Evolutionary conservation across 2,888 invertebrate genomes (phyloP).

Genomic region (Clanis bilineata): DNA sequence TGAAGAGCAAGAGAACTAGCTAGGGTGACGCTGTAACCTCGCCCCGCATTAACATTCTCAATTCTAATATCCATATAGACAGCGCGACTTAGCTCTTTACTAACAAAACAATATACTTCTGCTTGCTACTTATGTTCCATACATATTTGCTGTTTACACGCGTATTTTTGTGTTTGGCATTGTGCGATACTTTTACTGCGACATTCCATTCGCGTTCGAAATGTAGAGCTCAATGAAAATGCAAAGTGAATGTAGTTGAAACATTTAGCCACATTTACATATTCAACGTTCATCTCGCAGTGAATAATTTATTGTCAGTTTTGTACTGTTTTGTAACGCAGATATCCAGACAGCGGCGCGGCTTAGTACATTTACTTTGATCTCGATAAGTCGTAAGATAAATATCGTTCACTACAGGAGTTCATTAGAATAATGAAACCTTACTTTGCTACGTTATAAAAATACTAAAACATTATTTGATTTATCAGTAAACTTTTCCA

Average conservation of each 20-base stretch:
- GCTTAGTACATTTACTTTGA: constrained; percentile 6
- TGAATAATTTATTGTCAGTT: constrained; percentile 35
- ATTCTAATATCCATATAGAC: constrained; percentile 6
- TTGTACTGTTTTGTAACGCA: too few species aligned
- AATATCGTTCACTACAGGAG: neutral
- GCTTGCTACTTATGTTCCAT: neutral
- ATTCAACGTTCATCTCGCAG: constrained; percentile 36
- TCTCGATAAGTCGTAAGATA: neutral
- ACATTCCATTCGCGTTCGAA: constrained; percentile 27
- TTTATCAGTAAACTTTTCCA: too few species aligned
- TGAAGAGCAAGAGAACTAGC: neutral
- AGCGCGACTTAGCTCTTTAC: constrained; percentile 2
- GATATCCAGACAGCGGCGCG: constrained; percentile 10
- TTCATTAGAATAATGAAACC: too few species aligned
- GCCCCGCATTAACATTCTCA: neutral
- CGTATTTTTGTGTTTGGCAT: constrained; percentile 11
- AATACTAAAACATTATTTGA: too few species aligned
- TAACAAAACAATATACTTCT: neutral
- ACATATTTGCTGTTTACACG: neutral
- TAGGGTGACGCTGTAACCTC: neutral
- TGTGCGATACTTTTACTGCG: constrained; percentile 2
- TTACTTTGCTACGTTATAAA: too few species aligned
- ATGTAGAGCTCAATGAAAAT: constrained; percentile 49
- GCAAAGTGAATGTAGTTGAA: constrained; percentile 51
- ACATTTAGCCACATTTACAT: constrained; percentile 49